Conservation (phyloP, 2,888 invertebrate genomes). For the Venusia cambrica region DNA sequence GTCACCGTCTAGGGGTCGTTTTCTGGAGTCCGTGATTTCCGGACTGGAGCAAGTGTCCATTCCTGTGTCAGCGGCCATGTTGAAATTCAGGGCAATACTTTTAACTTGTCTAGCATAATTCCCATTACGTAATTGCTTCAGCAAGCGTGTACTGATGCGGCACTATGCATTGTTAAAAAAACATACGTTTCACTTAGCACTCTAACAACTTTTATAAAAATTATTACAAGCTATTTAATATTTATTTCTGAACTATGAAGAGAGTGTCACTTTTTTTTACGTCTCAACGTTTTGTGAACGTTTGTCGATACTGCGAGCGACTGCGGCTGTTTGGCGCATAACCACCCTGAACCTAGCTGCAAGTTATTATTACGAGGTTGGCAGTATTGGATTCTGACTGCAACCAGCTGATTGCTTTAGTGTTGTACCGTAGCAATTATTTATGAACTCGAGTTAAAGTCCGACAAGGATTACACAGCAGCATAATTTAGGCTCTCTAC, state of each 20-base stretch:
- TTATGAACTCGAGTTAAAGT: too few relatives aligned
- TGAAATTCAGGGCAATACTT: constrained; percentile 82
- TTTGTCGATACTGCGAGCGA: constrained; percentile 72
- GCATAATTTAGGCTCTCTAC: too few relatives aligned
- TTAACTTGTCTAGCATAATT: constrained; percentile 80
- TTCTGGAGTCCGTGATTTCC: constrained; percentile 94
- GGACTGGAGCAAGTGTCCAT: constrained; percentile 97
- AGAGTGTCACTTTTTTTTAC: constrained; percentile 74
- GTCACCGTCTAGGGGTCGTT: constrained; percentile 93
- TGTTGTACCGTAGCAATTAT: too few relatives aligned
- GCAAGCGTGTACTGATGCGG: constrained; percentile 67
- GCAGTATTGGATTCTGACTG: constrained; percentile 62
- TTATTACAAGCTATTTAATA: constrained; percentile 63
- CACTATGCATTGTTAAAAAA: constrained; percentile 70
- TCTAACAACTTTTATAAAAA: constrained; percentile 67
- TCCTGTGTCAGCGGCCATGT: constrained; percentile 96
- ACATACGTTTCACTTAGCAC: constrained; percentile 73
- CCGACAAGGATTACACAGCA: too few relatives aligned
- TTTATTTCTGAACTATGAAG: constrained; percentile 71
- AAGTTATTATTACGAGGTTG: constrained; percentile 54
- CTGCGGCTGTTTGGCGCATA: constrained; percentile 69
- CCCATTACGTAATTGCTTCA: constrained; percentile 80
- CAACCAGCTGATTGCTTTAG: constrained; percentile 71
- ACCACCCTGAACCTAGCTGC: constrained; percentile 62
- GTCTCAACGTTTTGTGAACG: constrained; percentile 78